Evolutionary conservation across 2,797 vertebrate genomes (phyloP), one percentile per base, ranked within the genome.

Genomic region (Tachyglossus aculeatus): DNA sequence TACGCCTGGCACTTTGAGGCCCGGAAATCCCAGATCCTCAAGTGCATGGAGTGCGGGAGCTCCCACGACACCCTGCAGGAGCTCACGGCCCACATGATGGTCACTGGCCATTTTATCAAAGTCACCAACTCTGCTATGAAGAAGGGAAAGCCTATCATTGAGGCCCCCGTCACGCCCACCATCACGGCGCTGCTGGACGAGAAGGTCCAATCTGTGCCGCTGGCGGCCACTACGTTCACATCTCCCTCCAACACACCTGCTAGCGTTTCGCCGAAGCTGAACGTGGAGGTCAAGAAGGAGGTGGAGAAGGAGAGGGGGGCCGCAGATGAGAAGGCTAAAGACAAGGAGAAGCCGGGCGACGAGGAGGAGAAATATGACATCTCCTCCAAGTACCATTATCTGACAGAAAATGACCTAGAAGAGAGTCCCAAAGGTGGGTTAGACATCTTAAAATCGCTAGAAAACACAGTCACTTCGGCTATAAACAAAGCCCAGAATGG

Each of bases 1-100:
- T 99, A 99, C 0, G 97, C 98, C 50, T 99, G 98, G 98, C 98
- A 99, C 91, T 99, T 99, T 52, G 98, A 99, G 88, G 98, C 98
- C 0, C 94, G 97, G 43, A 99, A 99, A 88, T 98, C 98, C 7
- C 98, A 99, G 83, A 99, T 99, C 68, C 94, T 99, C 55, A 99
- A 99, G 88, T 99, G 98, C 86, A 99, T 99, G 98, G 98, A 99
- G 84, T 99, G 98, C 3, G 98, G 98, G 74, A 98, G 97, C 84
- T 99, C 98, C 0, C 96, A 97, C 12, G 97, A 99, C 68, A 98
- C 98, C 1, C 89, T 99, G 77, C 98, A 99, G 86, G 97, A 99
- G 72, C 94, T 99, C 74, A 99, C 98, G 0, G 96, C 97, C 78
- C 98, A 99, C 89, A 99, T 99, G 98, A 99, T 99, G 98, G 96